Evolutionary conservation across 2,888 invertebrate species (phyloP).

Genomic region (Hyles lineata): DNA sequence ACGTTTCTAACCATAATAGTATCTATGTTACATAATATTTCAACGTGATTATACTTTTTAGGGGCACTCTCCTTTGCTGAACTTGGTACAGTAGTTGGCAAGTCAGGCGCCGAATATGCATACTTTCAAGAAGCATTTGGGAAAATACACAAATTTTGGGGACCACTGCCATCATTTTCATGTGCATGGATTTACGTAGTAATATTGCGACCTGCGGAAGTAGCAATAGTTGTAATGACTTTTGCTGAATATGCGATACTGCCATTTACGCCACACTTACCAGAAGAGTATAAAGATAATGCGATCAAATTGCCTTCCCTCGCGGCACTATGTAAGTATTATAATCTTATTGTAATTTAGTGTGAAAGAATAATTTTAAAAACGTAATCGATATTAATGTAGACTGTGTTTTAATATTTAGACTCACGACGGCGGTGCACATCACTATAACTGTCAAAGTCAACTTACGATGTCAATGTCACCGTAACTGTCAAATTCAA

Average conservation of each 20-base stretch:
- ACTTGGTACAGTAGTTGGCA: constrained; percentile 90
- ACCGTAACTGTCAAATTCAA: constrained; percentile 11
- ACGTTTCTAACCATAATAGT: constrained; percentile 14
- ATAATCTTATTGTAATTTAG: constrained; percentile 15
- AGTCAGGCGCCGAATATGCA: constrained; percentile 93
- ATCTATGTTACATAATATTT: not conserved
- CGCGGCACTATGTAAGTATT: constrained; percentile 86
- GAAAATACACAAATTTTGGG: constrained; percentile 88
- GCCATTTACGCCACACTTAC: constrained; percentile 82
- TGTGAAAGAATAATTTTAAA: not conserved
- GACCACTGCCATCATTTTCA: constrained; percentile 89
- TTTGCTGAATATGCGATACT: constrained; percentile 91
- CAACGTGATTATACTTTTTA: constrained; percentile 49
- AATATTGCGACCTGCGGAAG: constrained; percentile 90
- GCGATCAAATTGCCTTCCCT: constrained; percentile 87
- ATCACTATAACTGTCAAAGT: constrained; percentile 17
- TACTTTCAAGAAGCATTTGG: constrained; percentile 91
- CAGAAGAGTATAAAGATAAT: constrained; percentile 70
- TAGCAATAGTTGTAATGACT: constrained; percentile 90
- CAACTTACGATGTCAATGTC: not conserved
- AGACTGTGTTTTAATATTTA: not conserved
- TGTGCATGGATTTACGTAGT: constrained; percentile 92
- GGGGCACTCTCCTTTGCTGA: constrained; percentile 93
- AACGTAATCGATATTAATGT: not conserved
- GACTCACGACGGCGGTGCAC: not conserved